phyloP scores from a whole-genome alignment of 2,888 invertebrate genomes.

The Elegia similella region DNA sequence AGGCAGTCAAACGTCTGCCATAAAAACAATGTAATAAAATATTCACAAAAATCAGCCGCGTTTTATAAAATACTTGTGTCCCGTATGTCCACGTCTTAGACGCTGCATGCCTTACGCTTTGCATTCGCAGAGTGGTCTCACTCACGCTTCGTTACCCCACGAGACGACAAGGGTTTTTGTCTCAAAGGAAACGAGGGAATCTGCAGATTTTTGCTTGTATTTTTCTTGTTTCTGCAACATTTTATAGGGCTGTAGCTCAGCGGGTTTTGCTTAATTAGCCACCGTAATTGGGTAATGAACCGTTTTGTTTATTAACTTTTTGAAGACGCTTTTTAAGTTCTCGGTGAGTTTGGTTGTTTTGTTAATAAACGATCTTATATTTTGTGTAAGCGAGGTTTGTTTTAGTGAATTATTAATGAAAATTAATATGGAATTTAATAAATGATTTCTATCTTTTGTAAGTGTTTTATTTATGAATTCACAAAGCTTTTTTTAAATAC shows the following conservation, averaged over 20 bases:
- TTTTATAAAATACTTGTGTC: neutral
- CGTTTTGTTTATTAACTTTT: constrained; percentile 8
- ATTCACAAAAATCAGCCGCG: neutral
- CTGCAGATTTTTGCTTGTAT: constrained; percentile 53
- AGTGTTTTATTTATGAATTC: too few relatives aligned
- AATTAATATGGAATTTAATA: too few relatives aligned
- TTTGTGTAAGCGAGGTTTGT: neutral
- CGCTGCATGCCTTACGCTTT: constrained; percentile 40
- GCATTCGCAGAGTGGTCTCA: constrained; percentile 60
- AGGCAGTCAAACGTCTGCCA: too few relatives aligned
- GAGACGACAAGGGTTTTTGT: constrained; percentile 56
- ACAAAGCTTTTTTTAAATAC: too few relatives aligned
- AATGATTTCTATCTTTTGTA: too few relatives aligned
- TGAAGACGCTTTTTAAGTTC: constrained; percentile 2
- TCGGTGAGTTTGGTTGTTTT: neutral
- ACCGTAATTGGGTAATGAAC: constrained; percentile 19
- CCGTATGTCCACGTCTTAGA: constrained; percentile 23
- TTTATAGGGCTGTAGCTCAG: constrained; percentile 38
- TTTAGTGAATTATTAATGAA: too few relatives aligned
- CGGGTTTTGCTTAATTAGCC: constrained; percentile 46
- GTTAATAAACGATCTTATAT: neutral
- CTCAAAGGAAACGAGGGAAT: constrained; percentile 62
- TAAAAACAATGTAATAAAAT: too few relatives aligned
- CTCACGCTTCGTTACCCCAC: constrained; percentile 61
- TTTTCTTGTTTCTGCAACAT: constrained; percentile 32